Conservation (phyloP, 2,113 vertebrate genomes). For the zebrafish (Danio rerio) region GRCz12tu NC_133187.1:20650501-20651000, state of each 20-base stretch:
- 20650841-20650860: too few relatives aligned
- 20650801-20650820: neutral
- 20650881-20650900: too few relatives aligned
- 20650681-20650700: slow-evolving; percentile 86
- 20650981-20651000: too few relatives aligned
- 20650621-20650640: slow-evolving; percentile 91
- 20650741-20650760: slow-evolving; percentile 85
- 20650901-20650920: too few relatives aligned
- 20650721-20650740: slow-evolving; percentile 86
- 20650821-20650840: too few relatives aligned
- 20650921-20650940: too few relatives aligned
- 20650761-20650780: slow-evolving; percentile 84
- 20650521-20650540: slow-evolving; percentile 84
- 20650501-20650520: slow-evolving; percentile 92
- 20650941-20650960: too few relatives aligned
- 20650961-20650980: too few relatives aligned
- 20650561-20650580: slow-evolving; percentile 89
- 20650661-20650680: slow-evolving; percentile 86
- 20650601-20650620: slow-evolving; percentile 91
- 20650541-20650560: slow-evolving; percentile 86
- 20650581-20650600: slow-evolving; percentile 87
- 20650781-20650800: neutral
- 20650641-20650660: slow-evolving; percentile 85
- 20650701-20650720: slow-evolving; percentile 88
- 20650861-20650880: too few relatives aligned